phyloP scores from a whole-genome alignment of 2,797 vertebrate genomes.

The Melanotaenia nigrans region DNA sequence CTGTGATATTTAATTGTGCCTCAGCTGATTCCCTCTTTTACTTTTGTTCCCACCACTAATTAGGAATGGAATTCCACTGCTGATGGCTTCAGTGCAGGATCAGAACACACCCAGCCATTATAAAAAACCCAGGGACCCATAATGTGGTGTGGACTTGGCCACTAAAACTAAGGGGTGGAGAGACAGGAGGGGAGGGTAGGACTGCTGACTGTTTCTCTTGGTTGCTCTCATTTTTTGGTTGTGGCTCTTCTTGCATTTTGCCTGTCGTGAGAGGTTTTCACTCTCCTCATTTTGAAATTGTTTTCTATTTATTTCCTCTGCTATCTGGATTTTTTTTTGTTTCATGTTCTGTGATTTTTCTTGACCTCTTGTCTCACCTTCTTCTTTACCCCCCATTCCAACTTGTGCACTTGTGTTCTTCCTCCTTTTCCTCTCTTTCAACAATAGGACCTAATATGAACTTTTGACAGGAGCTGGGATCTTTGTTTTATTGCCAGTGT shows the following conservation, averaged over 20 bases:
- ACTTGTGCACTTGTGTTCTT: conserved; percentile 9
- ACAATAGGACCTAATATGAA: conserved; percentile 70
- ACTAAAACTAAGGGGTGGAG: conserved; percentile 63
- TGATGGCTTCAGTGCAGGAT: conserved; percentile 69
- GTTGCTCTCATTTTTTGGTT: conserved; percentile 50
- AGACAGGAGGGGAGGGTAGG: conserved; percentile 39
- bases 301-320: conserved; percentile 51
- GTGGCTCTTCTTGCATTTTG: conserved; percentile 50
- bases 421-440: conserved; percentile 36
- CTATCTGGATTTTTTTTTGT: conserved; percentile 20
- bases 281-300: conserved; percentile 23
- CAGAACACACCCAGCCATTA: conserved; percentile 80
- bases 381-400: conserved; percentile 6
- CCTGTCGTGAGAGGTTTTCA: conserved; percentile 51
- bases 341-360: conserved; percentile 27
- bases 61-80: conserved; percentile 71
- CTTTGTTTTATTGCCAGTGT: conserved; percentile 73
- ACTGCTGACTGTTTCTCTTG: conserved; percentile 51
- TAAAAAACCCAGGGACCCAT: conserved; percentile 71
- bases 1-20: conserved; percentile 71
- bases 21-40: conserved; percentile 59
- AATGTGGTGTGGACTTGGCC: conserved; percentile 68
- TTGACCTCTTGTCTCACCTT: conserved; percentile 39
- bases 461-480: conserved; percentile 73
- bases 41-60: conserved; percentile 76